These are phyloP conservation scores for Anguilla pacifica DNA, from an alignment of 2,797 vertebrate species.

Conservation along the genomic window DNA sequence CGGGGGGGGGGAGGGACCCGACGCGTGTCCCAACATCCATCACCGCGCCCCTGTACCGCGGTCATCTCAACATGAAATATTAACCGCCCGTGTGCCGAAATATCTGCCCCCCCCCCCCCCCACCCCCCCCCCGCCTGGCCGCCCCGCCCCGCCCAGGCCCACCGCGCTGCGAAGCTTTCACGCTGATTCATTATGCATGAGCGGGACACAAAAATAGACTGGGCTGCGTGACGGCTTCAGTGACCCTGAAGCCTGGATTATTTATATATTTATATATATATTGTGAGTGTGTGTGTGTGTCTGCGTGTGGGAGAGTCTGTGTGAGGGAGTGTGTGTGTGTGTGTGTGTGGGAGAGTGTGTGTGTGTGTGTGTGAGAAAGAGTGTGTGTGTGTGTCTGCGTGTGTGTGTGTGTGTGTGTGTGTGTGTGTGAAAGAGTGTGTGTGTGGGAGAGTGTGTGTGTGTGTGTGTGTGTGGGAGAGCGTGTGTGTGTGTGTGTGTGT, in stretches of 20 bases:
- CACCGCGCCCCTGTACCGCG: constrained; percentile 45
- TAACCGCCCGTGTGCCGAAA: constrained; percentile 68
- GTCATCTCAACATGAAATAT: constrained; percentile 65
- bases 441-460: too few relatives aligned
- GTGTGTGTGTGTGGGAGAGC: not conserved
- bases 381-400: too few relatives aligned
- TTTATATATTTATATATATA: constrained; percentile 42
- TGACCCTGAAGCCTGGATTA: constrained; percentile 55
- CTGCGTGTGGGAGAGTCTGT: constrained; percentile 44
- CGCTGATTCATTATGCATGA: constrained; percentile 67
- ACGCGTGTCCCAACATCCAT: constrained; percentile 60
- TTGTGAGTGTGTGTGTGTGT: constrained; percentile 46
- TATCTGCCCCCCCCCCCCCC: constrained; percentile 71
- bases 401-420: too few relatives aligned
- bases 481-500: constrained; percentile 45
- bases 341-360: too few relatives aligned
- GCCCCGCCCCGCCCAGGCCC: constrained; percentile 35
- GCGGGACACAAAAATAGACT: constrained; percentile 61
- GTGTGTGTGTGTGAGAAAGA: too few relatives aligned
- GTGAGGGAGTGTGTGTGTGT: too few relatives aligned
- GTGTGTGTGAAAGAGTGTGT: too few relatives aligned
- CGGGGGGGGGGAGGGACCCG: not conserved
- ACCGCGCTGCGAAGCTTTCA: constrained; percentile 48
- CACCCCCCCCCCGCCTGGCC: too few relatives aligned
- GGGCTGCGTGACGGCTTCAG: constrained; percentile 53